Percentiles rank a stretch among this genome's conserved stretches.
Conservation (phyloP, 2,113 vertebrate genomes). For the Antechinus stuartii region DNA sequence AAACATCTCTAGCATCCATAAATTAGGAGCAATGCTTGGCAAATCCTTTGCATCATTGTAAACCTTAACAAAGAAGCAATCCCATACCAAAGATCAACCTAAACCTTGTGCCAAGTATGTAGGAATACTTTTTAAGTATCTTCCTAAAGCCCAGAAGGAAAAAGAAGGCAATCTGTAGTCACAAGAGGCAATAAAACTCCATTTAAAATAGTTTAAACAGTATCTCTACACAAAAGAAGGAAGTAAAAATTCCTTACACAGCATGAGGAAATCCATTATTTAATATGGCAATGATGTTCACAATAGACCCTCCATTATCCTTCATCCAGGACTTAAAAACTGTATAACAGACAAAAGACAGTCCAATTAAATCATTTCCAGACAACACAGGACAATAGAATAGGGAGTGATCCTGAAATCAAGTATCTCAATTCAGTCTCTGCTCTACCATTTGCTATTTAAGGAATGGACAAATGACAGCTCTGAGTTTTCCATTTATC, state of each 20-base stretch:
- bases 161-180: neutral
- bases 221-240: slow-evolving; percentile 11
- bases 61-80: neutral
- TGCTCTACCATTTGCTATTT: neutral
- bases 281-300: slow-evolving; percentile 92
- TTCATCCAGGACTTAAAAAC: slow-evolving; percentile 95
- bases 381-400: neutral
- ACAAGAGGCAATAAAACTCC: neutral
- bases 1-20: neutral
- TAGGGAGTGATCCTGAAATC: neutral
- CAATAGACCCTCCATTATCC: slow-evolving; percentile 91
- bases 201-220: slow-evolving; percentile 26
- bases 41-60: neutral
- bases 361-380: neutral
- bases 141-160: slow-evolving; percentile 42
- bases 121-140: slow-evolving; percentile 31
- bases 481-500: too few relatives aligned
- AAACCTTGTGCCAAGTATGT: neutral
- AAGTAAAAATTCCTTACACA: slow-evolving; percentile 84
- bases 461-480: too few relatives aligned
- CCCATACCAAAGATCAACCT: neutral
- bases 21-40: neutral
- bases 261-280: slow-evolving; percentile 89
- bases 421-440: neutral
- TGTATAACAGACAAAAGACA: slow-evolving; percentile 74